Conservation (phyloP, 2,888 invertebrate species). For the Lagria hirta region DNA sequence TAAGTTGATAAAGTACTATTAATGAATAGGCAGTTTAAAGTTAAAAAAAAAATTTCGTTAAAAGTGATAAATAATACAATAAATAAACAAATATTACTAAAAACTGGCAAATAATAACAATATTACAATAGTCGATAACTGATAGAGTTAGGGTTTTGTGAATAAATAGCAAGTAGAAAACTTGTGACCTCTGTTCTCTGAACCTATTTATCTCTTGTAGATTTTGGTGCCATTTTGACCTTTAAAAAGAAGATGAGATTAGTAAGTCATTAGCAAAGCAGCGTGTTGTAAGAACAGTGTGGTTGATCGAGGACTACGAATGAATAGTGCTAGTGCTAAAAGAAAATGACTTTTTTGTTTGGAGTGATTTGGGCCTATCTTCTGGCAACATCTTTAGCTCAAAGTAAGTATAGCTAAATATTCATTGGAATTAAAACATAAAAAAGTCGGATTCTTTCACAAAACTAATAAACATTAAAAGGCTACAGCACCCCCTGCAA, state of each 20-base stretch:
- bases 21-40: too few relatives aligned
- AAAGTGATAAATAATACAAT: neutral
- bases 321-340: conserved; percentile 25
- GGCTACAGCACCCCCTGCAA: conserved; percentile 33
- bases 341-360: conserved; percentile 32
- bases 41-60: too few relatives aligned
- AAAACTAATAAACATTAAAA: conserved; percentile 36
- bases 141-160: too few relatives aligned
- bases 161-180: too few relatives aligned
- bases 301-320: conserved; percentile 8
- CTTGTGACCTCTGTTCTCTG: conserved; percentile 36
- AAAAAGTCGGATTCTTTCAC: conserved; percentile 28
- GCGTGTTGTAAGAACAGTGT: conserved; percentile 10
- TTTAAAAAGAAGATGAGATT: conserved; percentile 36
- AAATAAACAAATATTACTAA: neutral
- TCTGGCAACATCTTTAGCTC: conserved; percentile 31
- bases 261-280: conserved; percentile 24
- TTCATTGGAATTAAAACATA: conserved; percentile 31
- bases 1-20: too few relatives aligned
- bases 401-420: conserved; percentile 34
- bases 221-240: conserved; percentile 38
- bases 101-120: neutral
- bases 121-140: neutral
- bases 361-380: conserved; percentile 30
- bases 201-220: conserved; percentile 39